Evolutionary conservation across 2,113 vertebrate species (phyloP), one percentile per base, ranked within the genome.

Genomic region (Paramisgurnus dabryanus): DNA sequence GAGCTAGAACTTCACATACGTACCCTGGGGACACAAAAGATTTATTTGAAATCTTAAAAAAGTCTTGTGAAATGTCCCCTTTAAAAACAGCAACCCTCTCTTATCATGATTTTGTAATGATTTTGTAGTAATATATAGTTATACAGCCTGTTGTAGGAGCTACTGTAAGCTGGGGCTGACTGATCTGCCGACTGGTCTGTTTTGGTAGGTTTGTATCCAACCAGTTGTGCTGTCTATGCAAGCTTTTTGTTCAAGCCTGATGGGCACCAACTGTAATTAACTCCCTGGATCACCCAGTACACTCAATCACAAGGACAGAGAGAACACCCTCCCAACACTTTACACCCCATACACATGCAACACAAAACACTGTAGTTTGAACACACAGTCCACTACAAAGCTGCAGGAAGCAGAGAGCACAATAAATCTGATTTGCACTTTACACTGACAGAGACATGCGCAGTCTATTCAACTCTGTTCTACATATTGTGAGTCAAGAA

Each of bases 141-240:
- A 34, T 39, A 66, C 18, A 49, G 27, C 39, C 27, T 83, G 66
- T 82, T 71, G 71, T 85, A 74, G 53, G 40, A 67, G 80, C 27
- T 34, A 34, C 22, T 22, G 22, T 22, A 67, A 68, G 67, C 71
- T 76, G 76, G 82, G 68, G 81, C 85, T 79, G 85, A 82, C 27
- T 34, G 27, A 34, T 34, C 27, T 34, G 80, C 81, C 86, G 85
- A 87, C 86, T 82, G 73, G 84, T 86, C 88, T 88, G 89, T 89
- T 70, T 72, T 69, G 47, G 80, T 82, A 85, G 76, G 74, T 80
- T 85, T 88, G 84, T 87, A 88, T 87, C 91, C 82, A 91, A 88
- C 89, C 89, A 88, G 87, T 87, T 86, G 80, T 93, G 92, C 91
- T 93, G 91, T 90, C 89, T 91, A 87, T 92, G 91, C 91, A 93